phyloP scores from a whole-genome alignment of 2,888 invertebrate species.

The Sarcophaga subvicina region DNA sequence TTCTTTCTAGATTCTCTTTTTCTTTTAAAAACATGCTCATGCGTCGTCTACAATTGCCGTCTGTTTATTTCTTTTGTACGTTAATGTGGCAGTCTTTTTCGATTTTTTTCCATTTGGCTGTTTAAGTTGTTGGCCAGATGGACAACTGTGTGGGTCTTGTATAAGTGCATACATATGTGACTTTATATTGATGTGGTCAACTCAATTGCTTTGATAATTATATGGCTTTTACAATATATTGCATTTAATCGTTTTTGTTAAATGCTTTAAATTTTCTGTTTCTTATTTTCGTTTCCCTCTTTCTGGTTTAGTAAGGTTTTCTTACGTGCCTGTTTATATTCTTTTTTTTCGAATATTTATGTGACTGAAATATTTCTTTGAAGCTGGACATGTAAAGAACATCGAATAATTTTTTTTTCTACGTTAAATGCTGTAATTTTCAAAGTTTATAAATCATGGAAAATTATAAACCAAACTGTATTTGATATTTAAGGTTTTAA shows the following conservation, averaged over 20 bases:
- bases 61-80: background rate
- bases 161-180: background rate
- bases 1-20: background rate
- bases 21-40: slow-evolving; percentile 27
- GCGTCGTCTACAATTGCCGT: background rate
- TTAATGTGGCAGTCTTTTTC: slow-evolving; percentile 42
- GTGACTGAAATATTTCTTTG: slow-evolving; percentile 50
- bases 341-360: slow-evolving; percentile 38
- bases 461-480: background rate
- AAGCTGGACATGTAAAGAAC: slow-evolving; percentile 47
- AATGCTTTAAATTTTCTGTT: slow-evolving; percentile 37
- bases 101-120: background rate
- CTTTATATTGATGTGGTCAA: slow-evolving; percentile 54
- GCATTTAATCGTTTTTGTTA: slow-evolving; percentile 53
- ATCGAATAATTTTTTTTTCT: background rate
- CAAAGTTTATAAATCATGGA: slow-evolving; percentile 16
- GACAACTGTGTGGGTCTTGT: background rate
- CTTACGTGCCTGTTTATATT: slow-evolving; percentile 1
- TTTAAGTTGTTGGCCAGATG: background rate
- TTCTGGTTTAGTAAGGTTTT: background rate
- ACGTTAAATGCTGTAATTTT: slow-evolving; percentile 32
- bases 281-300: background rate
- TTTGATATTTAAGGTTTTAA: no score
- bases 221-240: slow-evolving; percentile 59
- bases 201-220: slow-evolving; percentile 62